These are phyloP conservation scores for Saturnia pavonia DNA, from an alignment of 2,888 invertebrate genomes.

Conservation along the genomic window DNA sequence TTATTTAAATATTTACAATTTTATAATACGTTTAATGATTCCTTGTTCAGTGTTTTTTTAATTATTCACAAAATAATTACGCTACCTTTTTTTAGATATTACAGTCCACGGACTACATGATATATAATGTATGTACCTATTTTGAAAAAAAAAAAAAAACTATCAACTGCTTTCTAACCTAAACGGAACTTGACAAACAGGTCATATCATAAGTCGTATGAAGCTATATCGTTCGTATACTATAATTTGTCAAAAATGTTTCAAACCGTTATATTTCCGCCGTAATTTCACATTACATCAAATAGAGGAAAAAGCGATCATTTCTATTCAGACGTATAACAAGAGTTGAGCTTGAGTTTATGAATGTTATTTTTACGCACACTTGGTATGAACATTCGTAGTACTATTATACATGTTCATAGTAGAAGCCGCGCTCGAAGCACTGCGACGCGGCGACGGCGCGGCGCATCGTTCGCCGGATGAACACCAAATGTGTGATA, in stretches of 20 bases:
- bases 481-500: slow-evolving; percentile 80
- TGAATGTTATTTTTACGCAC: slow-evolving; percentile 16
- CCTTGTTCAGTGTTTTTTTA: too few species aligned
- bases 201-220: neutral
- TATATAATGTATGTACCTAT: too few species aligned
- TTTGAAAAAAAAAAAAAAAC: too few species aligned
- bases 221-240: neutral
- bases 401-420: slow-evolving; percentile 10
- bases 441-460: slow-evolving; percentile 23
- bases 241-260: too few species aligned
- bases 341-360: slow-evolving; percentile 9
- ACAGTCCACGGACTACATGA: too few species aligned
- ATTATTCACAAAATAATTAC: too few species aligned
- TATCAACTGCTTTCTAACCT: neutral
- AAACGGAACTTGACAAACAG: neutral
- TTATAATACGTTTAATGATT: too few species aligned
- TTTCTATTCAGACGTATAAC: neutral
- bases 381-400: slow-evolving; percentile 4
- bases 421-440: neutral
- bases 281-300: neutral
- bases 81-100: too few species aligned
- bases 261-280: too few species aligned
- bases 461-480: slow-evolving; percentile 59
- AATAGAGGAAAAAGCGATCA: neutral
- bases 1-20: too few species aligned